These are phyloP conservation scores for Collichthys lucidus DNA, from an alignment of 2,113 vertebrate genomes.

Conservation along the genomic window DNA sequence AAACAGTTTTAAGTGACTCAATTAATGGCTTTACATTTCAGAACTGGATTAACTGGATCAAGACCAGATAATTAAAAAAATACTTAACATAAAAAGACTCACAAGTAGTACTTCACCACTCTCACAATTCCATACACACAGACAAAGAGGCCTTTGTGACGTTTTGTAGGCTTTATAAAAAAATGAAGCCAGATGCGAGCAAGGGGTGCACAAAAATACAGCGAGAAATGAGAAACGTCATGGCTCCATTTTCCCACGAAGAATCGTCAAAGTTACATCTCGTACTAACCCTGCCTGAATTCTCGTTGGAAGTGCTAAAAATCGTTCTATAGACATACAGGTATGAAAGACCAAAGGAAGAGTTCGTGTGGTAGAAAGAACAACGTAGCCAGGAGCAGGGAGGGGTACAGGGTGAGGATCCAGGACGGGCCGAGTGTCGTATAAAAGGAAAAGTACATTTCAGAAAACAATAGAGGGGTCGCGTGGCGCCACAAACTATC, in stretches of 20 bases:
- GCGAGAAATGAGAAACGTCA: slow-evolving; percentile 27
- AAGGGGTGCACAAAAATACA: slow-evolving; percentile 51
- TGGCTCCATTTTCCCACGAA: slow-evolving; percentile 38
- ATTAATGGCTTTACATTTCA: slow-evolving; percentile 71
- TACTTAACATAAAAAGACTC: slow-evolving; percentile 69
- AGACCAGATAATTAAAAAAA: slow-evolving; percentile 61
- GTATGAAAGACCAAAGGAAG: slow-evolving; percentile 65
- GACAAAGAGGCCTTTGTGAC: slow-evolving; percentile 70
- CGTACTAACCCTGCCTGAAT: slow-evolving; percentile 46
- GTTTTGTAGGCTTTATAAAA: slow-evolving; percentile 67
- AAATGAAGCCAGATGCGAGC: slow-evolving; percentile 50
- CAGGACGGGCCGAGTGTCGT: slow-evolving; percentile 55
- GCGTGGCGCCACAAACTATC: slow-evolving; percentile 56
- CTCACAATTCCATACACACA: slow-evolving; percentile 70
- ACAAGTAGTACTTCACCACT: slow-evolving; percentile 72
- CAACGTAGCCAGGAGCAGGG: slow-evolving; percentile 39
- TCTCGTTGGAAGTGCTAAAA: slow-evolving; percentile 72
- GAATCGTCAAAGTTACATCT: slow-evolving; percentile 49
- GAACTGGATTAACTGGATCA: slow-evolving; percentile 62
- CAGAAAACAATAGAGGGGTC: slow-evolving; percentile 47
- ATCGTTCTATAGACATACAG: slow-evolving; percentile 65
- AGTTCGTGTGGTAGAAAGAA: slow-evolving; percentile 67
- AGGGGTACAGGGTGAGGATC: slow-evolving; percentile 30
- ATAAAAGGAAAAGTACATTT: slow-evolving; percentile 73
- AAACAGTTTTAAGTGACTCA: slow-evolving; percentile 69